These are phyloP conservation scores for Cantharis rustica DNA, from an alignment of 2,888 invertebrate species.

Conservation along the genomic window DNA sequence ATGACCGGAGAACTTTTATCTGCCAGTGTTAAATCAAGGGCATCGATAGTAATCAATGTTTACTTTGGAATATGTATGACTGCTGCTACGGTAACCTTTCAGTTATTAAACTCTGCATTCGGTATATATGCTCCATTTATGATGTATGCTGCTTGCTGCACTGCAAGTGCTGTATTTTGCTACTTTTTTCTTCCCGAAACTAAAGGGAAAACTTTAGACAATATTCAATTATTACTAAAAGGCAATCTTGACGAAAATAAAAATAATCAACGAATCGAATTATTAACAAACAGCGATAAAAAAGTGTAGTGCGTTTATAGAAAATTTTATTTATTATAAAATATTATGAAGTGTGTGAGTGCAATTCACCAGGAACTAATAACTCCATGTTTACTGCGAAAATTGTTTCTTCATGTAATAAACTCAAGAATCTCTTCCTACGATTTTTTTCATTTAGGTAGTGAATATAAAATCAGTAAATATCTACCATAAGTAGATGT, in stretches of 20 bases:
- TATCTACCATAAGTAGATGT: too few relatives aligned
- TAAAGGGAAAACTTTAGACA: not conserved
- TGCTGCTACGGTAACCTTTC: not conserved
- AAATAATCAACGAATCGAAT: not conserved
- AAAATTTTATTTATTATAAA: not conserved
- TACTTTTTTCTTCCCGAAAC: not conserved
- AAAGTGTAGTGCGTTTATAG: not conserved
- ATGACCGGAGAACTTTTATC: not conserved
- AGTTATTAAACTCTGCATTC: not conserved
- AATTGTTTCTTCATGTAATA: too few relatives aligned
- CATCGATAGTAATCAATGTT: not conserved
- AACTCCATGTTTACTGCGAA: too few relatives aligned
- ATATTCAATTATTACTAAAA: conserved; percentile 1
- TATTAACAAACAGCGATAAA: not conserved
- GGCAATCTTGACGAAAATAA: not conserved
- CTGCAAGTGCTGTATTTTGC: not conserved
- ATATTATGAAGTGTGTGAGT: too few relatives aligned
- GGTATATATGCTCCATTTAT: not conserved
- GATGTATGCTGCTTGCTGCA: not conserved
- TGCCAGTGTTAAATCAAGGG: not conserved
- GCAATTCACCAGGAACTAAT: too few relatives aligned
- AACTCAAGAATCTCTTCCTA: too few relatives aligned
- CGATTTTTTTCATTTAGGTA: too few relatives aligned
- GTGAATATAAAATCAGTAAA: too few relatives aligned
- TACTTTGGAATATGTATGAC: not conserved